phyloP scores from a whole-genome alignment of 2,113 vertebrate species.

The Albula glossodonta region DNA sequence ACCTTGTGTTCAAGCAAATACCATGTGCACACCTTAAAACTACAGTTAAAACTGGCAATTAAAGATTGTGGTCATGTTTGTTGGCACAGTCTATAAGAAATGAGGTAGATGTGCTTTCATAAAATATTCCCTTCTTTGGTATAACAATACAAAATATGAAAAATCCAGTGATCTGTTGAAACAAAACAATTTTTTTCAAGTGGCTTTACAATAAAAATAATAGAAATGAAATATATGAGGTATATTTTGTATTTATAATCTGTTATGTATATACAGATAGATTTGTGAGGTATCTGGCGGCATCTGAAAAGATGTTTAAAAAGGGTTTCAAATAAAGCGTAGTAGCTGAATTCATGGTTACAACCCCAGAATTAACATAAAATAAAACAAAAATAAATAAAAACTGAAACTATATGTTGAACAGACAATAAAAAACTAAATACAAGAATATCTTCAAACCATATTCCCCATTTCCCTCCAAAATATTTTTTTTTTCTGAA shows the following conservation, averaged over 20 bases:
- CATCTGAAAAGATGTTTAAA: slow-evolving; percentile 46
- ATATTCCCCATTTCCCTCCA: slow-evolving; percentile 40
- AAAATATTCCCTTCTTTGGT: slow-evolving; percentile 73
- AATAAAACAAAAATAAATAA: slow-evolving; percentile 60
- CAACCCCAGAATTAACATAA: slow-evolving; percentile 43
- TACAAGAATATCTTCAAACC: slow-evolving; percentile 41
- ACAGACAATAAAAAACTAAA: slow-evolving; percentile 46
- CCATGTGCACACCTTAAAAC: slow-evolving; percentile 43
- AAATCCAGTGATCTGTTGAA: slow-evolving; percentile 64
- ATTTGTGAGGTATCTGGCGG: slow-evolving; percentile 64
- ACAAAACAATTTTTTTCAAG: slow-evolving; percentile 60
- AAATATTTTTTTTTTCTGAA: slow-evolving; percentile 24
- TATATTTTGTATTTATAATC: slow-evolving; percentile 65
- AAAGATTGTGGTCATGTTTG: slow-evolving; percentile 48
- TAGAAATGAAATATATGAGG: slow-evolving; percentile 65
- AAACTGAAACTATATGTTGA: slow-evolving; percentile 52
- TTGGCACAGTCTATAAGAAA: slow-evolving; percentile 71
- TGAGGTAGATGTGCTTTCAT: slow-evolving; percentile 80
- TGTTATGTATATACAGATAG: slow-evolving; percentile 61
- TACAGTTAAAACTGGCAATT: slow-evolving; percentile 49
- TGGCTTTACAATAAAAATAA: slow-evolving; percentile 61
- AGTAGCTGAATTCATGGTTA: slow-evolving; percentile 43
- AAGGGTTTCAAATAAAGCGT: slow-evolving; percentile 36
- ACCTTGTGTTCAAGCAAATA: slow-evolving; percentile 42
- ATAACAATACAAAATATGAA: slow-evolving; percentile 62